Percentiles rank a stretch among this genome's conserved stretches.
Evolutionary conservation across 1,140 invertebrate genomes (phyloP).

Genomic region (Lepidurus couesii): DNA sequence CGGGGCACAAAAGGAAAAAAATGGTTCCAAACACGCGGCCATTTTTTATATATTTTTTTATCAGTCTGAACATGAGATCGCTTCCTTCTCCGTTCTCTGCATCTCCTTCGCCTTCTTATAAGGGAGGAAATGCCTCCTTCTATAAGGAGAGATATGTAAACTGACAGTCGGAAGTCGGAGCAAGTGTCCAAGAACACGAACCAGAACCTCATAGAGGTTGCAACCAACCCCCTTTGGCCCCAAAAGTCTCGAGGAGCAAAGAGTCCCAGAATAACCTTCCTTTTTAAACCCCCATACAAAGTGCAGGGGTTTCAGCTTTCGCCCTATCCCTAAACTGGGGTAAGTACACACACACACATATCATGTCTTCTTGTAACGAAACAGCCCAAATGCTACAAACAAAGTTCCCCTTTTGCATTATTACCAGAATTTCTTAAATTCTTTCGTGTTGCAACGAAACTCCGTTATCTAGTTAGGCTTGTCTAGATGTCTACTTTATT

Average conservation of each 20-base stretch:
- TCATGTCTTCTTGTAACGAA: no score
- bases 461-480: no score
- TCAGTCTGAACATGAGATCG: not conserved
- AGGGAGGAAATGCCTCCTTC: not conserved
- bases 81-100: not conserved
- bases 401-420: no score
- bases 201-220: not conserved
- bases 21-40: not conserved
- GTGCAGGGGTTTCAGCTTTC: no score
- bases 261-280: not conserved
- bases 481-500: no score
- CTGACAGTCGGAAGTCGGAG: conserved; percentile 5
- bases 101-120: not conserved
- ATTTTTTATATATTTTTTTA: not conserved
- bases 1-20: not conserved
- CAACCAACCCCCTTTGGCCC: not conserved
- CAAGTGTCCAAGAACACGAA: conserved; percentile 1
- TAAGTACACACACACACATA: no score
- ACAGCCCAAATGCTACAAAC: no score
- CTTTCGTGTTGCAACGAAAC: no score
- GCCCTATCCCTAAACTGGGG: no score
- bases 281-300: not conserved
- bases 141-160: not conserved
- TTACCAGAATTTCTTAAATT: no score
- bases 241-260: no score